A percentile compares a stretch with the other conserved stretches of the same genome.
Conservation (phyloP, 2,113 vertebrate species). For the Erinaceus europaeus region DNA sequence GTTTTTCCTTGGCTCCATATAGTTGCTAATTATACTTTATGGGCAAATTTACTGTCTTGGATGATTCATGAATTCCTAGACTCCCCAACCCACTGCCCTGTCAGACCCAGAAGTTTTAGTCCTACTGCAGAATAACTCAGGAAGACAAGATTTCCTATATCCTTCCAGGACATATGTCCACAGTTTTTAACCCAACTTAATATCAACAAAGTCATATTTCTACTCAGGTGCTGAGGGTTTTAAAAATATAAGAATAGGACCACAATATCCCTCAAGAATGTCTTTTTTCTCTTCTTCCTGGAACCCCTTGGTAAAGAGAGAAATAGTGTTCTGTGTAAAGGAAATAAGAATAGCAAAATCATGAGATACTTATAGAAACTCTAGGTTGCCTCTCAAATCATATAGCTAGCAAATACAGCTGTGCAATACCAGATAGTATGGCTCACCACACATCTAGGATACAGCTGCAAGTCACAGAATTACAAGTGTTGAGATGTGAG, state of each 20-base stretch:
- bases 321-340: not conserved
- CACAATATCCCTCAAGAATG: not conserved
- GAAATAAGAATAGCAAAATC: not conserved
- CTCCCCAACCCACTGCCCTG: not conserved
- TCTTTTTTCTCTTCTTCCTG: not conserved
- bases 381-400: not conserved
- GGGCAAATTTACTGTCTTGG: not conserved
- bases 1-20: not conserved
- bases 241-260: not conserved
- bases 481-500: not conserved
- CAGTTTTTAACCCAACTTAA: not conserved
- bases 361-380: not conserved
- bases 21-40: conserved; percentile 1
- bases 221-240: not conserved
- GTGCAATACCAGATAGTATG: not conserved
- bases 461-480: not conserved
- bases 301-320: not conserved
- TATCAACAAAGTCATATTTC: not conserved
- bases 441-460: not conserved
- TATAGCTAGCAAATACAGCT: too few relatives aligned
- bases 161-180: not conserved
- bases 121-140: not conserved
- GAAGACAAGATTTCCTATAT: not conserved
- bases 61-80: not conserved
- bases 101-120: not conserved